Percentiles rank a stretch among this genome's conserved stretches.
Conservation (phyloP, 2,888 invertebrate genomes). For the Augochlorella aurata region DNA sequence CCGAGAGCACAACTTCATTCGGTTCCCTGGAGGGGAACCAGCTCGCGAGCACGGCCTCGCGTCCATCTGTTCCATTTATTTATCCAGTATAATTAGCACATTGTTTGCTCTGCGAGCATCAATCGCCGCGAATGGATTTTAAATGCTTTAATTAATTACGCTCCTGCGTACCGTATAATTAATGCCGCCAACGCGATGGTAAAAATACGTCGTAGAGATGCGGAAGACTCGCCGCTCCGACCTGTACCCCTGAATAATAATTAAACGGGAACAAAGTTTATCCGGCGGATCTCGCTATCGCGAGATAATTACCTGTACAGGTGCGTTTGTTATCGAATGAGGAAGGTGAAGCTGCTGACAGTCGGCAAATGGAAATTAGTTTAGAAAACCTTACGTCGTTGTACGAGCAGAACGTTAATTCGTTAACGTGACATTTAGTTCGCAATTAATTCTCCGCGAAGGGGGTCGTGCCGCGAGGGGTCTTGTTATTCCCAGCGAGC, state of each 20-base stretch:
- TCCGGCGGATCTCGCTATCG: background rate
- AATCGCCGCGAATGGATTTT: background rate
- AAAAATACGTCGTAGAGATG: background rate
- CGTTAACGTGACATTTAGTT: background rate
- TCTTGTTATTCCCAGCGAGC: background rate
- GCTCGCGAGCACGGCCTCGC: background rate
- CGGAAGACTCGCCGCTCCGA: background rate
- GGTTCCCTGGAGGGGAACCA: slow-evolving; percentile 19
- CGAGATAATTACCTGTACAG: background rate
- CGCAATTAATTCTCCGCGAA: background rate
- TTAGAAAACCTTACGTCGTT: too few relatives aligned
- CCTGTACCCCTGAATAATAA: background rate
- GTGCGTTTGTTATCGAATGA: background rate
- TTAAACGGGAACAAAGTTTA: background rate
- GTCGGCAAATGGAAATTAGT: background rate
- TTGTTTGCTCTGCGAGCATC: background rate
- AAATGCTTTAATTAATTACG: background rate
- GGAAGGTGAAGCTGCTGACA: background rate
- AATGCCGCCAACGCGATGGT: background rate
- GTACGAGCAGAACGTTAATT: too few relatives aligned
- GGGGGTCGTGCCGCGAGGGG: background rate
- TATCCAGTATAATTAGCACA: slow-evolving; percentile 25
- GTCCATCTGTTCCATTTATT: slow-evolving; percentile 37
- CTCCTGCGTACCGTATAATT: background rate
- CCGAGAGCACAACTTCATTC: slow-evolving; percentile 13